Evolutionary conservation across 2,888 invertebrate species (phyloP).

Genomic region (Andrena camellia): DNA sequence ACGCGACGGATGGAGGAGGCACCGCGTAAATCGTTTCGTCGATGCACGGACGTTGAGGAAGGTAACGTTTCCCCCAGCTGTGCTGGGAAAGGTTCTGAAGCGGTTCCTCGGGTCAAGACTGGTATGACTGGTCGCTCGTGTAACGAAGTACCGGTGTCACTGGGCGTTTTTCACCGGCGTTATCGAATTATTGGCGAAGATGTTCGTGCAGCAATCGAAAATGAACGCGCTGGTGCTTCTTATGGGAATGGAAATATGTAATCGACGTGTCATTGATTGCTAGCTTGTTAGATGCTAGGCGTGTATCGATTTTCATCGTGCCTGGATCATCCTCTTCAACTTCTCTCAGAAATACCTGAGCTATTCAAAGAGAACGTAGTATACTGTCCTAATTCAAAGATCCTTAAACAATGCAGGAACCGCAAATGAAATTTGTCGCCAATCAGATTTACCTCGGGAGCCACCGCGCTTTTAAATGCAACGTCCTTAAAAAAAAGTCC

Average conservation of each 20-base stretch:
- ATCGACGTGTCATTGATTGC: conserved; percentile 12
- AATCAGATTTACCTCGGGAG: background rate
- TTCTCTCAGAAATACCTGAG: too few relatives aligned
- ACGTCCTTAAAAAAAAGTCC: background rate
- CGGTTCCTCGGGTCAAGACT: conserved; percentile 64
- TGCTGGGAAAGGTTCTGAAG: conserved; percentile 58
- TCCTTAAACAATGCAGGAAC: too few relatives aligned
- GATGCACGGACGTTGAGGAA: conserved; percentile 68
- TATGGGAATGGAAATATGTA: conserved; percentile 1
- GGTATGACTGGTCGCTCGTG: conserved; percentile 63
- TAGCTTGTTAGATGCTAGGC: background rate
- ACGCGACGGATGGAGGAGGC: conserved; percentile 47
- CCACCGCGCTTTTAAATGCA: background rate
- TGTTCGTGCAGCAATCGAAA: conserved; percentile 21
- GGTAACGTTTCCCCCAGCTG: conserved; percentile 61
- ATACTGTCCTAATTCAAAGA: too few relatives aligned
- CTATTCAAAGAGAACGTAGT: too few relatives aligned
- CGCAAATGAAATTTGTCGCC: too few relatives aligned
- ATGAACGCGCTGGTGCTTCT: background rate
- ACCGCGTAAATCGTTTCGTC: conserved; percentile 69
- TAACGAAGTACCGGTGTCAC: conserved; percentile 64
- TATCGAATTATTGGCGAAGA: conserved; percentile 58
- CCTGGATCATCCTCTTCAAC: too few relatives aligned
- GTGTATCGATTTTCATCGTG: background rate
- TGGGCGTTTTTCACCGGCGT: conserved; percentile 40